Conservation (phyloP, 2,113 vertebrate species). For the Elanoides forficatus region DNA sequence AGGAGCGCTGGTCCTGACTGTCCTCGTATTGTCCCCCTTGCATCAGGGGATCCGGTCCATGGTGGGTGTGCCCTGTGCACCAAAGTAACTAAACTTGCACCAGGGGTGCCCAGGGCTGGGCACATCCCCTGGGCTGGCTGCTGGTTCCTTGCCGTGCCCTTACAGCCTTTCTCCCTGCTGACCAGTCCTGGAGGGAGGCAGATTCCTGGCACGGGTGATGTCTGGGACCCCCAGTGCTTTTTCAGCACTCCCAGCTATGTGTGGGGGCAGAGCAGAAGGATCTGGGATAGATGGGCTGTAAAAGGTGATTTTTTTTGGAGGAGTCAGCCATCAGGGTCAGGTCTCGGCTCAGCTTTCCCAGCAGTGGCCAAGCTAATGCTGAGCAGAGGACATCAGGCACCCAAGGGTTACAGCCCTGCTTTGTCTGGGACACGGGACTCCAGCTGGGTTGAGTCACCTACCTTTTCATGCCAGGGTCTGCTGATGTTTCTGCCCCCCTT, state of each 20-base stretch:
- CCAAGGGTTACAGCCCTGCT: neutral
- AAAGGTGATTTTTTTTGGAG: neutral
- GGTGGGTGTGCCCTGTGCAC: neutral
- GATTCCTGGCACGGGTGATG: neutral
- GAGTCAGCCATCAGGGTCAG: neutral
- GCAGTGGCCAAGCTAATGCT: neutral
- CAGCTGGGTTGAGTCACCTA: neutral
- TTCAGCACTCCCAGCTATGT: neutral
- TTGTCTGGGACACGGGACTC: neutral
- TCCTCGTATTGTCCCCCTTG: fast-evolving
- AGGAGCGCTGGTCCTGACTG: neutral
- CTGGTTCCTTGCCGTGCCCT: neutral
- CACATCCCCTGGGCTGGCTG: neutral
- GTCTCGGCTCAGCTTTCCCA: neutral
- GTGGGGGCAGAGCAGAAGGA: neutral
- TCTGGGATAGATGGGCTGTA: neutral
- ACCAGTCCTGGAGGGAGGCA: neutral
- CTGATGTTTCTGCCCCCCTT: neutral
- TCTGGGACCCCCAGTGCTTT: neutral
- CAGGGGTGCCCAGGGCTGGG: neutral
- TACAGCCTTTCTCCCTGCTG: neutral
- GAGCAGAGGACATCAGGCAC: neutral
- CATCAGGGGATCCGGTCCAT: neutral
- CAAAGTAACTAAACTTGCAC: neutral
- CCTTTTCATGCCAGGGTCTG: neutral